These are phyloP conservation scores for Eurytoma adleriae DNA, from an alignment of 2,888 invertebrate species.

Conservation along the genomic window DNA sequence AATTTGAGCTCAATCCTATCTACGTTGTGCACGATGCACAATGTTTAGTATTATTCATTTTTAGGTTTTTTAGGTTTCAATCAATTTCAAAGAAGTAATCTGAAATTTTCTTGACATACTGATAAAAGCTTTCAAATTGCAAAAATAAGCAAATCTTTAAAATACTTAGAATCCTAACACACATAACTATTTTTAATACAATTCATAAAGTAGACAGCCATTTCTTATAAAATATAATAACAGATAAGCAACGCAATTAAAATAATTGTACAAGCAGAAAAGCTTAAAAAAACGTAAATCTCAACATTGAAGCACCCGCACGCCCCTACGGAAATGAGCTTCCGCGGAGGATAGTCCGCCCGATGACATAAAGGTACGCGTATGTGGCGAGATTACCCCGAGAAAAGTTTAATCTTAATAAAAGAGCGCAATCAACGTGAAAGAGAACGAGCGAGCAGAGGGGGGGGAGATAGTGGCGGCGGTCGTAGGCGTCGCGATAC, in stretches of 20 bases:
- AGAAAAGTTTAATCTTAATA: slow-evolving; percentile 76
- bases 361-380: slow-evolving; percentile 52
- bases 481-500: slow-evolving; percentile 10
- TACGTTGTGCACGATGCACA: no score
- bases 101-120: no score
- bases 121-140: no score
- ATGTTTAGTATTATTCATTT: no score
- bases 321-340: slow-evolving; percentile 15
- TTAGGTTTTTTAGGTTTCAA: no score
- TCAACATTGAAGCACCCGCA: background rate
- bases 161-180: no score
- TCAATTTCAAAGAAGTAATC: no score
- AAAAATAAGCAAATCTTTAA: no score
- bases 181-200: no score
- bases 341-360: background rate
- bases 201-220: no score
- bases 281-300: slow-evolving; percentile 24
- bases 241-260: background rate
- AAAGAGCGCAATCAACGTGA: slow-evolving; percentile 74
- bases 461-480: background rate
- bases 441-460: slow-evolving; percentile 27
- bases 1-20: no score
- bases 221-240: no score
- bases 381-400: slow-evolving; percentile 66
- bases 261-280: background rate